phyloP scores from a whole-genome alignment of 2,113 vertebrate genomes.

The Vicugna pacos region DNA sequence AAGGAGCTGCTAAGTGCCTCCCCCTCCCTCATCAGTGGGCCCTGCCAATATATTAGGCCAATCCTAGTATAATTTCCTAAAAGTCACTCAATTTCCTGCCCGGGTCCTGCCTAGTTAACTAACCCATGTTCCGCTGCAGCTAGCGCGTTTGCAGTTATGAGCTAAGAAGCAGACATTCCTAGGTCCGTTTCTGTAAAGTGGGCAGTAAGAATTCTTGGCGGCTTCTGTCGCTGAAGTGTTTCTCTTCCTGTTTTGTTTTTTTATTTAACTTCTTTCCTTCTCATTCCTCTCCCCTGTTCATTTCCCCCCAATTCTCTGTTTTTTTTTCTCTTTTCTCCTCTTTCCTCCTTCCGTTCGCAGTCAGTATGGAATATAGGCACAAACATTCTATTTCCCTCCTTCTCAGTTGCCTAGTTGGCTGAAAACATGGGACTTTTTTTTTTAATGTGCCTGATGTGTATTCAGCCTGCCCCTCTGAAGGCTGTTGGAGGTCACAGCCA shows the following conservation, averaged over 20 bases:
- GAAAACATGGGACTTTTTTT: background rate
- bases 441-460: background rate
- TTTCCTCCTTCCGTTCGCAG: background rate
- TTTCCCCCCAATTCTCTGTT: background rate
- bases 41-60: background rate
- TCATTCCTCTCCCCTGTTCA: background rate
- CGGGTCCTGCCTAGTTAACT: background rate
- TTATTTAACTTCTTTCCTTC: background rate
- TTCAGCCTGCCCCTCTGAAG: background rate
- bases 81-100: background rate
- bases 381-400: background rate
- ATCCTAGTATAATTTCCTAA: background rate
- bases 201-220: background rate
- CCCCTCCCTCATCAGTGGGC: background rate
- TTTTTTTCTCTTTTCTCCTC: background rate
- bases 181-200: background rate
- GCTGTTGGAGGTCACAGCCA: background rate
- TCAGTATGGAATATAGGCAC: background rate
- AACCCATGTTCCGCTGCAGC: no score
- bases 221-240: background rate
- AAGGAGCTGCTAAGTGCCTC: background rate
- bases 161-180: background rate
- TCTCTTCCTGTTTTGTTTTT: background rate
- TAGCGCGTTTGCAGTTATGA: background rate
- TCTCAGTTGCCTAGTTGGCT: slow-evolving; percentile 37